Conservation (phyloP, 2,113 vertebrate species). For the Psittacus erithacus region DNA sequence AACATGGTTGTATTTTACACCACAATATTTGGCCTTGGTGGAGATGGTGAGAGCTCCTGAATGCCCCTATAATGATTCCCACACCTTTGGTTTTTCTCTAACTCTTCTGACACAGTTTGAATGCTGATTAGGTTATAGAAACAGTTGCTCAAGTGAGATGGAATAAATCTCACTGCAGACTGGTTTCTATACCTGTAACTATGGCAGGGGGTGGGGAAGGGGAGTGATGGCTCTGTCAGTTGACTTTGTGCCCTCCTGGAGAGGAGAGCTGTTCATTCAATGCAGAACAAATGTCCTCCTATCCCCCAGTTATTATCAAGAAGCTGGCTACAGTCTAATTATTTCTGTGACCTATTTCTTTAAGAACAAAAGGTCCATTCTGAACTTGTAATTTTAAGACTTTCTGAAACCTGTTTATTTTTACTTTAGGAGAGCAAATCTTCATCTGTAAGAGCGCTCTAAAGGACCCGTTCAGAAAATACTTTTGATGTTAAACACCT, state of each 20-base stretch:
- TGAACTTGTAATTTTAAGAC: background rate
- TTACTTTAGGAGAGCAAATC: background rate
- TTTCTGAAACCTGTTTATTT: background rate
- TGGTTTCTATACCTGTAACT: background rate
- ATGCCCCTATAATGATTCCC: too few species aligned
- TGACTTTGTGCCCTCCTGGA: background rate
- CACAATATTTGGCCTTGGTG: background rate
- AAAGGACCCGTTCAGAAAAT: background rate
- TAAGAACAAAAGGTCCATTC: background rate
- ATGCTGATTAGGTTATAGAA: background rate
- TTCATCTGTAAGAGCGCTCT: background rate
- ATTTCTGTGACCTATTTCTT: background rate
- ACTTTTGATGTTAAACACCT: background rate
- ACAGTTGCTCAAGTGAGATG: background rate
- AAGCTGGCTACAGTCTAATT: background rate
- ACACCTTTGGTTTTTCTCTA: background rate
- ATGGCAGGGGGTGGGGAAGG: too few species aligned
- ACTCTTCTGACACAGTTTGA: background rate
- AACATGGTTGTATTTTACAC: accelerated
- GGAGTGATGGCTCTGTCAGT: accelerated
- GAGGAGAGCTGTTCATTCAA: background rate
- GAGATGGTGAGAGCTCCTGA: background rate
- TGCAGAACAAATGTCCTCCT: background rate
- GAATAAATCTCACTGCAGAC: too few species aligned
- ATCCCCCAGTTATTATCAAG: background rate